Conservation (phyloP, 1,140 invertebrate species). For the Oncopeltus fasciatus region DNA sequence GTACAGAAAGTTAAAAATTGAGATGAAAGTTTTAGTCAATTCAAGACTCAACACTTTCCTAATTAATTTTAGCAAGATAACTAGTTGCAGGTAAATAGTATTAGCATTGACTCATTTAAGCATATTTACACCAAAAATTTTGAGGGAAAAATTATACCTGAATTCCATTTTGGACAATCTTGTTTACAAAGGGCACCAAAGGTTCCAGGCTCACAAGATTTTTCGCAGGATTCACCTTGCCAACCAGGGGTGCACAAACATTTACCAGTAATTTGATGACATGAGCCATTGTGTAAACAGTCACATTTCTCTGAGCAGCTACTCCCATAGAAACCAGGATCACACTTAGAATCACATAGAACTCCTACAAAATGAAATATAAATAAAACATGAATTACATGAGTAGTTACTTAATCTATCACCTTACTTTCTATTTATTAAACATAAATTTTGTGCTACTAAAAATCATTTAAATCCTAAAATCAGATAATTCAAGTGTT, state of each 20-base stretch:
- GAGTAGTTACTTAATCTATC: neutral
- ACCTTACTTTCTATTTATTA: no score
- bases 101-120: no score
- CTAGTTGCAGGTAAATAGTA: no score
- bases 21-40: no score
- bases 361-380: constrained; percentile 42
- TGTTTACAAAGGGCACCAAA: constrained; percentile 74
- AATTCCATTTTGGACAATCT: constrained; percentile 48
- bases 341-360: constrained; percentile 70
- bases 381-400: neutral
- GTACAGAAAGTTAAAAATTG: no score
- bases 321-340: constrained; percentile 57
- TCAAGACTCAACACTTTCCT: no score
- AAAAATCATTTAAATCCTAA: no score
- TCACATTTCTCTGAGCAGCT: constrained; percentile 62
- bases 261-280: constrained; percentile 58
- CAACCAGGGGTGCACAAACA: constrained; percentile 77
- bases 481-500: no score
- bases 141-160: no score
- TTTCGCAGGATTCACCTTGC: constrained; percentile 58
- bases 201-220: constrained; percentile 55
- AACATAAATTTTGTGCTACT: no score
- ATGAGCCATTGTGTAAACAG: constrained; percentile 76
- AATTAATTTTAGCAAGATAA: no score
- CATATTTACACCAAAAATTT: no score